Evolutionary conservation across 2,113 vertebrate species (phyloP), one percentile per base, ranked within the genome.

Genomic region (Caracal caracal): DNA sequence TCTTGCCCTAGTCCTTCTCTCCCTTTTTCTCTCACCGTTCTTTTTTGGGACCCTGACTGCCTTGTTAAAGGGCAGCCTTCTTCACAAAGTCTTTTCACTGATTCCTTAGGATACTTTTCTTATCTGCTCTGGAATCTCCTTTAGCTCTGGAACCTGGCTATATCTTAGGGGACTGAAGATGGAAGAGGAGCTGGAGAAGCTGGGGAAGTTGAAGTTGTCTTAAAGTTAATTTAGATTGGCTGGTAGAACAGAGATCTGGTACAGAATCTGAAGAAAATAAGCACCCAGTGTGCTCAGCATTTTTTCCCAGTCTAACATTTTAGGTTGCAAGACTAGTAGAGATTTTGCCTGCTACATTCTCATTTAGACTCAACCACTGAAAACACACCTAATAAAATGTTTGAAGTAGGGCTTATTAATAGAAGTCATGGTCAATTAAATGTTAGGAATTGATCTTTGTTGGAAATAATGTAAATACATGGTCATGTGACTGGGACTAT

Each of bases 371-470:
- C 35, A 87, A 56, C 12, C 79, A 92, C 19, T 85, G 78, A 93
- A 90, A 83, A 68, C 12, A 70, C 0, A 86, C 12, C 10, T 66
- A 65, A 68, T 86, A 43, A 90, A 75, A 93, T 13, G 9, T 88
- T 88, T 94, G 49, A 96, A 80, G 82, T 66, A 68, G 35, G 28
- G 70, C 49, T 91, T 92, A 51, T 51, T 82, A 79, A 49, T 49
- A 96, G 66, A 71, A 73, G 40, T 53, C 56, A 66, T 7, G 10
- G 37, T 92, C 22, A 87, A 2, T 16, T 84, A 75, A 88, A 95
- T 81, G 5, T 63, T 91, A 35, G n/a, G 10, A 71, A 73, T 33
- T 0, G 13, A 49, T 7, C 9, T 33, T 63, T 71, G 43, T 40
- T 90, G 65, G 51, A n/a, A 88, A 93, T 59, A 22, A 53, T 83